These are phyloP conservation scores for Drosophila glabriapex DNA, from an alignment of 2,888 invertebrate genomes.

Conservation along the genomic window DNA sequence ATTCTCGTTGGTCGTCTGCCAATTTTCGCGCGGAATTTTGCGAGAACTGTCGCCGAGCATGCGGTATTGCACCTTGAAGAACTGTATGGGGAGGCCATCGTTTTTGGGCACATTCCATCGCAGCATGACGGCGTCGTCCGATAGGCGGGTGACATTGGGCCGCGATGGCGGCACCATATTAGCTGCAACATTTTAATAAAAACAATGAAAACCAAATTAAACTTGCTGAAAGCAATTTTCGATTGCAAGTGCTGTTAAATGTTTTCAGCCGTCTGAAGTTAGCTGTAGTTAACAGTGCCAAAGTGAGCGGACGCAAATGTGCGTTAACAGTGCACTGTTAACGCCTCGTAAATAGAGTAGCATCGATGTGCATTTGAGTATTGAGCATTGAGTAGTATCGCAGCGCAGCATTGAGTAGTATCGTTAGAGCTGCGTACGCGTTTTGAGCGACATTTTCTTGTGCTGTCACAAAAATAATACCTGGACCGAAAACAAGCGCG, in stretches of 20 bases:
- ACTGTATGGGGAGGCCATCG: slow-evolving; percentile 92
- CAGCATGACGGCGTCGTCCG: slow-evolving; percentile 96
- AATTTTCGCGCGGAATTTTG: slow-evolving; percentile 86
- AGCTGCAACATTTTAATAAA: slow-evolving; percentile 84
- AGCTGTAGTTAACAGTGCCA: slow-evolving; percentile 8
- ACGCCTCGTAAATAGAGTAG: slow-evolving; percentile 31
- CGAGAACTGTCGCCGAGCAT: slow-evolving; percentile 82
- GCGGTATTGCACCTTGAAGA: slow-evolving; percentile 94
- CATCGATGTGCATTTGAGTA: slow-evolving; percentile 1
- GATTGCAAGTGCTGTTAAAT: slow-evolving; percentile 1
- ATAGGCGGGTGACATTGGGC: slow-evolving; percentile 94
- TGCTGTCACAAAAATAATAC: slow-evolving; percentile 37
- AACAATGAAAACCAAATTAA: neutral
- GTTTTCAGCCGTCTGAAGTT: neutral
- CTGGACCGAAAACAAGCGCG: slow-evolving; percentile 36
- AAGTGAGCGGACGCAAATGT: neutral
- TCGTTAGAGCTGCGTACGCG: slow-evolving; percentile 52
- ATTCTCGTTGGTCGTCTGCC: slow-evolving; percentile 93
- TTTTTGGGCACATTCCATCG: slow-evolving; percentile 94
- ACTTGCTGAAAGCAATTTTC: neutral
- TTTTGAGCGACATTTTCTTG: slow-evolving; percentile 58
- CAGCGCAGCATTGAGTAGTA: slow-evolving; percentile 45
- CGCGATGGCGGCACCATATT: slow-evolving; percentile 94
- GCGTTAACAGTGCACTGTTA: slow-evolving; percentile 19
- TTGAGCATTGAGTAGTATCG: slow-evolving; percentile 47